These are phyloP conservation scores for Chaetops frenatus DNA, from an alignment of 2,113 vertebrate genomes.

Conservation along the genomic window DNA sequence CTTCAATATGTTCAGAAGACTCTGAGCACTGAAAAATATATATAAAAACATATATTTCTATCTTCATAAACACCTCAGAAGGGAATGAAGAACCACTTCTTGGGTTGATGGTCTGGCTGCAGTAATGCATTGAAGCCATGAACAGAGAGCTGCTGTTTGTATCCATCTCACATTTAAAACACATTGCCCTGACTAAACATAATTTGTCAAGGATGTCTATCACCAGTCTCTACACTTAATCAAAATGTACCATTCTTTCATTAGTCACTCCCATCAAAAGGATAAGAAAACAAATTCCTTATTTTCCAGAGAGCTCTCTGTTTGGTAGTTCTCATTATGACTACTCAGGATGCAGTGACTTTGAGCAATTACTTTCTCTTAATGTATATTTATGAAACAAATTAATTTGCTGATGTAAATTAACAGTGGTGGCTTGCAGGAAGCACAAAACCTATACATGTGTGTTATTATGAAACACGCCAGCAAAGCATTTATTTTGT, in stretches of 20 bases:
- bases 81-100: not conserved
- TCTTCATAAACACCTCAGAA: not conserved
- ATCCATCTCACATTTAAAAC: not conserved
- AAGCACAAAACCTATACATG: not conserved
- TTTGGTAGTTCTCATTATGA: not conserved
- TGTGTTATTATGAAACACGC: not conserved
- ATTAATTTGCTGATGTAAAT: not conserved
- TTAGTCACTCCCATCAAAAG: not conserved
- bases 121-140: not conserved
- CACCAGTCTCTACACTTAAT: not conserved
- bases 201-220: not conserved
- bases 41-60: no score
- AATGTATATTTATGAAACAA: not conserved
- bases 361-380: not conserved
- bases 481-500: not conserved
- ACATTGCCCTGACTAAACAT: not conserved
- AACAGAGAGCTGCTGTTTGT: not conserved
- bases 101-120: not conserved
- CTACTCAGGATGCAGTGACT: not conserved
- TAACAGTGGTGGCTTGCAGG: not conserved
- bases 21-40: not conserved
- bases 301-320: not conserved
- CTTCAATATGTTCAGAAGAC: not conserved
- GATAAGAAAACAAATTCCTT: not conserved
- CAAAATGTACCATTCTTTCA: not conserved